Conservation (phyloP, 2,113 vertebrate species). For the Parus major region DNA sequence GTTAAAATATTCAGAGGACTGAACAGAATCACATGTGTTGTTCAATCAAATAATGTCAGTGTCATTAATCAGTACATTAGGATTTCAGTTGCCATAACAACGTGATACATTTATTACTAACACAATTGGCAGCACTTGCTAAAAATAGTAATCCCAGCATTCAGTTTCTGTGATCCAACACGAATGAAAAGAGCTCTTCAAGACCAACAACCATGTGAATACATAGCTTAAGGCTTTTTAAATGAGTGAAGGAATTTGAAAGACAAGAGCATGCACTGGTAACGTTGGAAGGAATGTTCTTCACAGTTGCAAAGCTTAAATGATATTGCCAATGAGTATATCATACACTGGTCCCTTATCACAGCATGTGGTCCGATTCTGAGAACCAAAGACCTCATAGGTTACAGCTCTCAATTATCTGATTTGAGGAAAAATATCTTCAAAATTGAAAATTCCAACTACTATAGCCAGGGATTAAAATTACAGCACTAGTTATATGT, state of each 20-base stretch:
- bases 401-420: background rate
- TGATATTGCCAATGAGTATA: background rate
- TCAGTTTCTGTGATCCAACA: slow-evolving; percentile 43
- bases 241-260: background rate
- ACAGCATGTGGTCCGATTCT: background rate
- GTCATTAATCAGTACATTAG: slow-evolving; percentile 67
- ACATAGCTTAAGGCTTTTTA: background rate
- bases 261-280: background rate
- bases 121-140: slow-evolving; percentile 62
- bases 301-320: background rate
- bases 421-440: background rate
- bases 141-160: slow-evolving; percentile 64
- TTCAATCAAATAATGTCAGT: slow-evolving; percentile 59
- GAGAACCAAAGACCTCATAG: background rate
- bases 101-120: slow-evolving; percentile 65
- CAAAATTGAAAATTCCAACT: background rate
- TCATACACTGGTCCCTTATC: background rate
- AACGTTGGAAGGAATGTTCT: background rate
- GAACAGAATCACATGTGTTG: slow-evolving; percentile 26
- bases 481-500: background rate
- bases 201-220: background rate
- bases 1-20: slow-evolving; percentile 45
- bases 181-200: slow-evolving; percentile 30
- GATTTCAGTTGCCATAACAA: slow-evolving; percentile 72
- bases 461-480: background rate